Percentiles rank a stretch among this genome's conserved stretches.
These are phyloP conservation scores for Blennius ocellaris DNA, from an alignment of 2,113 vertebrate genomes.

Conservation along the genomic window DNA sequence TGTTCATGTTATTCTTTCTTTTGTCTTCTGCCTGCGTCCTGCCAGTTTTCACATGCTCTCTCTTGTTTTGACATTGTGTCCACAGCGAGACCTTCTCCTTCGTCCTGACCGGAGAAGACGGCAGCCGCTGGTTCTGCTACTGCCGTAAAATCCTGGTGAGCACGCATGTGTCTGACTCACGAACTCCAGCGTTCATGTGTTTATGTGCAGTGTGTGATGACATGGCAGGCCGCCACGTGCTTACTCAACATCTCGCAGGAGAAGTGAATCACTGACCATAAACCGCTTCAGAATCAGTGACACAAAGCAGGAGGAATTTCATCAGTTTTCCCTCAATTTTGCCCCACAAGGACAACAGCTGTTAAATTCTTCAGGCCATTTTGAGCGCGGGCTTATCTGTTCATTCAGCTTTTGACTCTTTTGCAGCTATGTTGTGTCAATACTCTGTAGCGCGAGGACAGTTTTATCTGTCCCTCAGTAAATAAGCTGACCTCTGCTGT, in stretches of 20 bases:
- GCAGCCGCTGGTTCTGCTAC: conserved; percentile 97
- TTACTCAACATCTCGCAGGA: conserved; percentile 64
- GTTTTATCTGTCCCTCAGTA: not conserved
- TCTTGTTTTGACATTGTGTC: conserved; percentile 20
- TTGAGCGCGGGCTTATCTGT: too few species aligned
- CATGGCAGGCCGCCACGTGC: conserved; percentile 44
- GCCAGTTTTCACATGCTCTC: too few species aligned
- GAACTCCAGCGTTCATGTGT: conserved; percentile 61
- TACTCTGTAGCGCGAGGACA: not conserved
- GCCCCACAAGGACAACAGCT: conserved; percentile 18
- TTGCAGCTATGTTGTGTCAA: too few species aligned
- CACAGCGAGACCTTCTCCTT: conserved; percentile 97
- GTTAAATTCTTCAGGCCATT: not conserved
- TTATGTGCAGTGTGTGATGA: conserved; percentile 19
- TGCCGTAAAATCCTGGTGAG: conserved; percentile 98
- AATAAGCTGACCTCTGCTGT: not conserved
- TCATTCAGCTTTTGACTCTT: too few species aligned
- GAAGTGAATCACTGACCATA: conserved; percentile 59
- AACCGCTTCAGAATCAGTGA: conserved; percentile 60
- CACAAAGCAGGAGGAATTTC: conserved; percentile 55
- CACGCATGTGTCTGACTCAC: conserved; percentile 36
- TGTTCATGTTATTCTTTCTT: too few species aligned
- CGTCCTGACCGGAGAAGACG: conserved; percentile 96
- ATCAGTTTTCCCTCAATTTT: conserved; percentile 17
- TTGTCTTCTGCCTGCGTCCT: too few species aligned